Evolutionary conservation across 2,888 invertebrate species (phyloP), one percentile per base, ranked within the genome.

Genomic region (Erannis defoliaria): DNA sequence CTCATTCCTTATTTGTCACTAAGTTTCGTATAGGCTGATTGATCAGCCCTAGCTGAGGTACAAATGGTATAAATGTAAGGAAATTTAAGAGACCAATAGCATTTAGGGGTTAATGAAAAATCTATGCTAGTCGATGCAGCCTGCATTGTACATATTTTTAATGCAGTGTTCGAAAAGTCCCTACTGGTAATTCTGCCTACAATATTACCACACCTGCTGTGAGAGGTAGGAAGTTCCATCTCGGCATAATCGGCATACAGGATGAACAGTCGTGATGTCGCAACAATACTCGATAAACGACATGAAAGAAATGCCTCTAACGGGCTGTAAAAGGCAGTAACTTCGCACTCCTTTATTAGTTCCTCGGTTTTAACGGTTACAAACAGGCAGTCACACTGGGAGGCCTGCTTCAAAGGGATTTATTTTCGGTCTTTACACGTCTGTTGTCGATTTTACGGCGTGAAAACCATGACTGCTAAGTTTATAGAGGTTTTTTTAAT

Each of bases 241-340:
- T 18, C 42, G 49, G 38, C 54, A 48, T 40, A 31, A 19, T 42
- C 18, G 43, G 31, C 19, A 21, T 14, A 46, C 26, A 3, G 16
- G 45, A 29, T 31, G 8, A 29, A 2, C 18, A 19, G 38, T 48
- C 61, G 63, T 60, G 59, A 62, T 55, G 48, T 57, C 62, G 63
- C 51, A 54, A 57, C 59, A 56, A 68, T 64, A 48, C 66, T 54
- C 56, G 35, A 29, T 14, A 29, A 45, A 57, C 57, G 19, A 50
- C 35, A 18, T 35, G 5, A 50, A 50, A 40, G 48, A 37, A 35
- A 29, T 10, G 12, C 12, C 16, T 26, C 26, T 18, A 38, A 38
- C 31, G 29, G 33, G 12, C 14, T 16, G 33, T 56, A 49, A 56
- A 33, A 33, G 16, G 31, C 40, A 23, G 31, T 56, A 40, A 42